phyloP scores from a whole-genome alignment of 1,140 invertebrate species.

The Platorchestia sp. region DNA sequence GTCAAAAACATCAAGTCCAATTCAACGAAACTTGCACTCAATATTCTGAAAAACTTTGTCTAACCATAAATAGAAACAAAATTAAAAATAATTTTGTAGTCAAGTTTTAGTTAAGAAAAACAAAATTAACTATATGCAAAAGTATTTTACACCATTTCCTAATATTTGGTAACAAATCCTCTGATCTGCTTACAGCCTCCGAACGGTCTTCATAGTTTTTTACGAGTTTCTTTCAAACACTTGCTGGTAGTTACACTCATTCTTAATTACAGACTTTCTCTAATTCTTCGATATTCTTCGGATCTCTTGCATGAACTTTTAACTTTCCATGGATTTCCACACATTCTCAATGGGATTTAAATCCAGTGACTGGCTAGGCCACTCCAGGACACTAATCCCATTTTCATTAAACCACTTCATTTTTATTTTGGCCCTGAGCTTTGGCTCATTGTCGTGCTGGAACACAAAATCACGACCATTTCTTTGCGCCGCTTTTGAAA shows the following conservation, averaged over 20 bases:
- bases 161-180: too few species aligned
- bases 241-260: not conserved
- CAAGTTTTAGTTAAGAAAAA: too few species aligned
- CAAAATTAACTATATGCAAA: too few species aligned
- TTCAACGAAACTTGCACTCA: too few species aligned
- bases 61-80: too few species aligned
- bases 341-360: not conserved
- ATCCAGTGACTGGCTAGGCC: not conserved
- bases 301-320: not conserved
- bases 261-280: not conserved
- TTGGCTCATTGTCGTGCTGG: not conserved
- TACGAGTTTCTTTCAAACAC: not conserved
- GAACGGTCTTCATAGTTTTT: not conserved
- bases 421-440: not conserved
- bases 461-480: not conserved
- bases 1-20: too few species aligned
- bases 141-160: not conserved
- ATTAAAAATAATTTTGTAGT: too few species aligned
- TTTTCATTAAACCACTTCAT: not conserved
- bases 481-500: not conserved
- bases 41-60: too few species aligned
- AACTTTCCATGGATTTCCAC: not conserved
- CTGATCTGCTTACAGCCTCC: too few species aligned
- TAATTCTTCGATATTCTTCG: not conserved
- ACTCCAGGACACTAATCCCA: not conserved